Evolutionary conservation across 2,113 vertebrate genomes (phyloP).

Genomic region (Smithornis capensis): DNA sequence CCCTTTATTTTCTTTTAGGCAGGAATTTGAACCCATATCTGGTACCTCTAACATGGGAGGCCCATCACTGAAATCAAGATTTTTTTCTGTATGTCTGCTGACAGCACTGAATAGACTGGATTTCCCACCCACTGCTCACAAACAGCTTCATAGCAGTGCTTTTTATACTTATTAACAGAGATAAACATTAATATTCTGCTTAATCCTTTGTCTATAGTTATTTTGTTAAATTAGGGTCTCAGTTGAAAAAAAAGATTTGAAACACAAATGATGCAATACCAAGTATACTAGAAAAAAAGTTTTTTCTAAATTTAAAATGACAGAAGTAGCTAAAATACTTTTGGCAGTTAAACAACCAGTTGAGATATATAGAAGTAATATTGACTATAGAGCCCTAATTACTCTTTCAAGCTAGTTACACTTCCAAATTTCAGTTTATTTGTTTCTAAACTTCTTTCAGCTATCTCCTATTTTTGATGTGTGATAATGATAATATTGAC

Average conservation of each 20-base stretch:
- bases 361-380: not conserved
- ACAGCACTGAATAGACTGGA: not conserved
- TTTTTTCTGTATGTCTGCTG: not conserved
- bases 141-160: not conserved
- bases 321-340: not conserved
- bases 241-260: not conserved
- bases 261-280: not conserved
- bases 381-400: not conserved
- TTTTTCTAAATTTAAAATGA: not conserved
- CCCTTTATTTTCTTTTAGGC: not conserved
- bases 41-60: not conserved
- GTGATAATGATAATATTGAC: conserved; percentile 27
- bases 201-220: not conserved
- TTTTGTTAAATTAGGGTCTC: not conserved
- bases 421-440: conserved; percentile 2
- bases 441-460: conserved; percentile 27
- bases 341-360: not conserved
- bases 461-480: conserved; percentile 7
- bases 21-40: not conserved
- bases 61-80: not conserved
- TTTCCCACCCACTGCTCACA: not conserved
- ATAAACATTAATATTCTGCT: not conserved
- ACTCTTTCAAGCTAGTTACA: not conserved
- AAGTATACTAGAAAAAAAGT: not conserved
- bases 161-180: not conserved